Evolutionary conservation across 1,140 invertebrate genomes (phyloP).

Genomic region (Sycophaga agraensis): DNA sequence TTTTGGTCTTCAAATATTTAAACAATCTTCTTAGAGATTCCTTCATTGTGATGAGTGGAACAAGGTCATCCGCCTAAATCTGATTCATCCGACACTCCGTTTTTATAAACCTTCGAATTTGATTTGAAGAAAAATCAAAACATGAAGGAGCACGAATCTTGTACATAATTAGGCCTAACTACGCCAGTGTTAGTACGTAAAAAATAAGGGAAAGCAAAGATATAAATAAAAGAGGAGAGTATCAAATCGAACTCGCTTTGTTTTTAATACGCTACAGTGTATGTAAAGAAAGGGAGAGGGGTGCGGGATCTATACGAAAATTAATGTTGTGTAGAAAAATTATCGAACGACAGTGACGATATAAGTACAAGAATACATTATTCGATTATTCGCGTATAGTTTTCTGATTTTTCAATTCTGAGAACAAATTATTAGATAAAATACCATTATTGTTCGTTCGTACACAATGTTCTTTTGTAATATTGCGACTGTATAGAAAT

Average conservation of each 20-base stretch:
- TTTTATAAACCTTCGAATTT: background rate
- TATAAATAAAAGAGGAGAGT: background rate
- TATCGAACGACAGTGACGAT: constrained; percentile 5
- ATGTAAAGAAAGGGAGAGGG: background rate
- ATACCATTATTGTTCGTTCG: background rate
- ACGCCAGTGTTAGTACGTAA: constrained; percentile 9
- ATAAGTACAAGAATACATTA: background rate
- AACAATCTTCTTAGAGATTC: background rate
- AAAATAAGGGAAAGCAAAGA: background rate
- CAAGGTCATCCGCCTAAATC: no score
- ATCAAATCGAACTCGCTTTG: constrained; percentile 3
- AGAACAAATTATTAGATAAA: constrained; percentile 25
- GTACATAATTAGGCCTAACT: constrained; percentile 28
- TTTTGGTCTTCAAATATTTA: background rate
- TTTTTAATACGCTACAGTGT: background rate
- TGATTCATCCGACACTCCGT: background rate
- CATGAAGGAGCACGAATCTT: background rate
- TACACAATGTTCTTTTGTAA: constrained; percentile 11
- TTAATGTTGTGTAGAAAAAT: constrained; percentile 28
- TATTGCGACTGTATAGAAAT: background rate
- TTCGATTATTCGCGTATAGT: constrained; percentile 1
- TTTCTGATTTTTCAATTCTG: constrained; percentile 3
- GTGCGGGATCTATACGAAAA: constrained; percentile 7
- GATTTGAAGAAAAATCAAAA: background rate
- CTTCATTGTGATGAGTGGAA: background rate